These are phyloP conservation scores for Atta texana DNA, from an alignment of 1,140 invertebrate genomes.

Conservation along the genomic window DNA sequence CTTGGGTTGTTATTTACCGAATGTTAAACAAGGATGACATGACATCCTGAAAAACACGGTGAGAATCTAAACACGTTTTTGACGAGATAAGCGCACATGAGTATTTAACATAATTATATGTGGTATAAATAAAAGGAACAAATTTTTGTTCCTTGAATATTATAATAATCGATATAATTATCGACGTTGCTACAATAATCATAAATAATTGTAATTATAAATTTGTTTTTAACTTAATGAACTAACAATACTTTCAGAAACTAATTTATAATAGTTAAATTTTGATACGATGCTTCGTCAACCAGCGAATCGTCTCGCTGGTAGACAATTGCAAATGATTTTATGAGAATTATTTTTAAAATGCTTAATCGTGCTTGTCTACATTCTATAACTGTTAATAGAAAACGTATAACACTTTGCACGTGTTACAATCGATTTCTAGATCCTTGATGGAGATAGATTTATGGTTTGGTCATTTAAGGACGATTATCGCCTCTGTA, in stretches of 20 bases:
- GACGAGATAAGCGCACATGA: neutral
- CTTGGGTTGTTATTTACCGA: too few relatives aligned
- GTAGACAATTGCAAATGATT: neutral
- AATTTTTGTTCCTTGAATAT: neutral
- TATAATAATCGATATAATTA: too few relatives aligned
- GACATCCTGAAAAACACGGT: too few relatives aligned
- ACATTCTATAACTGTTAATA: neutral
- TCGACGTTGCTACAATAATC: neutral
- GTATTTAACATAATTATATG: neutral
- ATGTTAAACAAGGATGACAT: too few relatives aligned
- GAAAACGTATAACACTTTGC: neutral
- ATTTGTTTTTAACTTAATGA: neutral
- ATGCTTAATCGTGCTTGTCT: neutral
- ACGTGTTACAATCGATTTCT: constrained; percentile 1
- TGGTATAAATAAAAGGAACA: neutral
- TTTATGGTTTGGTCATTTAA: neutral
- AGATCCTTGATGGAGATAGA: constrained; percentile 21
- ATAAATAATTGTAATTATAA: neutral
- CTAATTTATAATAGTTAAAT: neutral
- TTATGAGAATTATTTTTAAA: neutral
- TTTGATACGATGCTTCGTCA: neutral
- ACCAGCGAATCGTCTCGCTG: neutral
- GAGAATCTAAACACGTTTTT: too few relatives aligned
- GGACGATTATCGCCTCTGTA: neutral
- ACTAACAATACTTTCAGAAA: neutral